Conservation (phyloP, 2,888 invertebrate genomes). For the Ormyrus pomaceus region DNA sequence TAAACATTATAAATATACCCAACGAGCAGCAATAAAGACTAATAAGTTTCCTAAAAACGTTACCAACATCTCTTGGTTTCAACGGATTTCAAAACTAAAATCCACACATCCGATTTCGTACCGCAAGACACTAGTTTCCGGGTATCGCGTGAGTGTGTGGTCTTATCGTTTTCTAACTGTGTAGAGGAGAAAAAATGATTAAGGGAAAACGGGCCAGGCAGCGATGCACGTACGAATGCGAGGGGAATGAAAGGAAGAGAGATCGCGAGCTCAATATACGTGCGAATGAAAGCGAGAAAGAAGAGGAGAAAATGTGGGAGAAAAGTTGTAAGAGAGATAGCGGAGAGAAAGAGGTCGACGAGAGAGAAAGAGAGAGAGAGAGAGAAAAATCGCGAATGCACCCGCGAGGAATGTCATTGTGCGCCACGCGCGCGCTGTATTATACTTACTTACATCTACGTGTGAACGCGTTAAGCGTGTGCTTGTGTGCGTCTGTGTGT, state of each 20-base stretch:
- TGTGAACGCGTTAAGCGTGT: not conserved
- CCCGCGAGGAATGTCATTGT: conserved; percentile 44
- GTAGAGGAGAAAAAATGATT: conserved; percentile 35
- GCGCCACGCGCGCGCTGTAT: conserved; percentile 20
- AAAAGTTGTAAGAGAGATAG: conserved; percentile 28
- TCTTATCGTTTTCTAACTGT: conserved; percentile 38
- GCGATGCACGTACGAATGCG: not conserved
- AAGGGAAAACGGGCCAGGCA: conserved; percentile 38
- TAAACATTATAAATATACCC: too few relatives aligned
- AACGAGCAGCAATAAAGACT: too few relatives aligned
- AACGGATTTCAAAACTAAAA: too few relatives aligned
- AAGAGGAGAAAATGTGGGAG: conserved; percentile 8
- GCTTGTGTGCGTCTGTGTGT: conserved; percentile 67
- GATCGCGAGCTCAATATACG: not conserved
- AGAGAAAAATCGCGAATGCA: conserved; percentile 42
- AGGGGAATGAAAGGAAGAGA: conserved; percentile 3
- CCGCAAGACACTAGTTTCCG: conserved; percentile 31
- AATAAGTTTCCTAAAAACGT: too few relatives aligned
- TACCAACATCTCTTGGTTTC: too few relatives aligned
- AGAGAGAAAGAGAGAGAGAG: not conserved
- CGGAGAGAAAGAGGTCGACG: conserved; percentile 27
- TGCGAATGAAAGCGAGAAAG: not conserved
- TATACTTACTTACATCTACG: conserved; percentile 16
- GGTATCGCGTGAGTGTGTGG: not conserved
- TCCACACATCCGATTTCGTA: not conserved